phyloP scores from a whole-genome alignment of 1,140 invertebrate genomes.

The Nephotettix cincticeps region DNA sequence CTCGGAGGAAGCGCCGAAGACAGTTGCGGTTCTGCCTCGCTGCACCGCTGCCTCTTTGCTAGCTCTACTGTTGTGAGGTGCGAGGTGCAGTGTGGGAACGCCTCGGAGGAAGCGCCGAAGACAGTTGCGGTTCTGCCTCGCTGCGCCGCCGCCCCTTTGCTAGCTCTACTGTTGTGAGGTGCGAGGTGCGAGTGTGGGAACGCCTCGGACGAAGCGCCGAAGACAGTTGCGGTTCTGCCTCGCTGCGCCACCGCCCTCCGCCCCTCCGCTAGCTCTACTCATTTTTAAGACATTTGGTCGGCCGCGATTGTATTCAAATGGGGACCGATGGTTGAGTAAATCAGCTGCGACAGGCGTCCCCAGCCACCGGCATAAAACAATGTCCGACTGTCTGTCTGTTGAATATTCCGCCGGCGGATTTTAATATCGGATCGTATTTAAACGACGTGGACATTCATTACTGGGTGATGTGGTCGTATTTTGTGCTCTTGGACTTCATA shows the following conservation, averaged over 20 bases:
- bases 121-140: too few species aligned
- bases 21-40: background rate
- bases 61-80: too few species aligned
- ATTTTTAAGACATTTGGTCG: slow-evolving; percentile 18
- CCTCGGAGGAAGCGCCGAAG: too few species aligned
- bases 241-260: background rate
- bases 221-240: slow-evolving; percentile 10
- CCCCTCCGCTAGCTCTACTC: background rate
- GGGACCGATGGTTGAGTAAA: background rate
- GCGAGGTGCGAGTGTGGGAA: slow-evolving; percentile 22
- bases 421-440: slow-evolving; percentile 23
- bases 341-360: background rate
- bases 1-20: background rate
- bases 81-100: too few species aligned
- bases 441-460: background rate
- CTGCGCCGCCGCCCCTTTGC: too few species aligned
- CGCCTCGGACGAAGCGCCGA: background rate
- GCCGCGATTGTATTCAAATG: slow-evolving; percentile 18
- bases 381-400: slow-evolving; percentile 17
- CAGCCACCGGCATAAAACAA: slow-evolving; percentile 5
- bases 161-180: too few species aligned
- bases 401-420: slow-evolving; percentile 16
- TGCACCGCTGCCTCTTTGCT: background rate
- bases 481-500: too few species aligned
- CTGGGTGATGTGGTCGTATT: too few species aligned